A percentile compares a stretch with the other conserved stretches of the same genome.
phyloP scores from a whole-genome alignment of 2,888 invertebrate species.

The Thumatha senex region DNA sequence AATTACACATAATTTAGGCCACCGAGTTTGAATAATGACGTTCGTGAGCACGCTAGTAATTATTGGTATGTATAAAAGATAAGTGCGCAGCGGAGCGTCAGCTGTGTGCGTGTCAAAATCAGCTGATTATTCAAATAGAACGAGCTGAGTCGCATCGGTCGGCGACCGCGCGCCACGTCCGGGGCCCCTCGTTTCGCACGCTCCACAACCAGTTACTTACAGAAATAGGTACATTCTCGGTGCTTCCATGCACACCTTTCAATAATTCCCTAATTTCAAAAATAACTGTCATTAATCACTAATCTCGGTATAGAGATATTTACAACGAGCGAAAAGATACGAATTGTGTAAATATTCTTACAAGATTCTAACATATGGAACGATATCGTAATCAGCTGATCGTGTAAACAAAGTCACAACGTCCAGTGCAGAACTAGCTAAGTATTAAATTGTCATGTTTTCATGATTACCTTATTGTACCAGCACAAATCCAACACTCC shows the following conservation, averaged over 20 bases:
- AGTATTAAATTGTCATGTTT: slow-evolving; percentile 19
- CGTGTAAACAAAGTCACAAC: slow-evolving; percentile 71
- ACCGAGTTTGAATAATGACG: slow-evolving; percentile 44
- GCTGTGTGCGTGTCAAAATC: slow-evolving; percentile 83
- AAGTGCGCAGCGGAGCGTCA: slow-evolving; percentile 73
- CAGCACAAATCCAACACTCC: slow-evolving; percentile 31
- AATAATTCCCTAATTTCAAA: slow-evolving; percentile 16
- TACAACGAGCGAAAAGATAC: slow-evolving; percentile 8
- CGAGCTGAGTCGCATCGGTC: slow-evolving; percentile 69
- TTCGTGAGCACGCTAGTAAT: slow-evolving; percentile 44
- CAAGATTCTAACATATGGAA: slow-evolving; percentile 54
- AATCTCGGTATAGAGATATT: slow-evolving; percentile 5
- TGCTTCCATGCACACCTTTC: slow-evolving; percentile 14
- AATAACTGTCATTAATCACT: slow-evolving; percentile 8
- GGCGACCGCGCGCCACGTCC: slow-evolving; percentile 55
- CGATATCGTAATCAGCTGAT: slow-evolving; percentile 73
- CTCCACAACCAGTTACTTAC: slow-evolving; percentile 22
- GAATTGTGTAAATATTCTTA: slow-evolving; percentile 42
- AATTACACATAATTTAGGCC: slow-evolving; percentile 46
- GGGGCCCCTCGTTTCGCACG: slow-evolving; percentile 21
- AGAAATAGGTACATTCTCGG: slow-evolving; percentile 14
- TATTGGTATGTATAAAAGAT: slow-evolving; percentile 57
- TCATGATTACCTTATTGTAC: slow-evolving; percentile 21
- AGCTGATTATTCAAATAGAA: slow-evolving; percentile 84
- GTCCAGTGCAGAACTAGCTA: slow-evolving; percentile 25